Conservation (phyloP, 1,140 invertebrate species). For the Cryptotermes secundus region DNA sequence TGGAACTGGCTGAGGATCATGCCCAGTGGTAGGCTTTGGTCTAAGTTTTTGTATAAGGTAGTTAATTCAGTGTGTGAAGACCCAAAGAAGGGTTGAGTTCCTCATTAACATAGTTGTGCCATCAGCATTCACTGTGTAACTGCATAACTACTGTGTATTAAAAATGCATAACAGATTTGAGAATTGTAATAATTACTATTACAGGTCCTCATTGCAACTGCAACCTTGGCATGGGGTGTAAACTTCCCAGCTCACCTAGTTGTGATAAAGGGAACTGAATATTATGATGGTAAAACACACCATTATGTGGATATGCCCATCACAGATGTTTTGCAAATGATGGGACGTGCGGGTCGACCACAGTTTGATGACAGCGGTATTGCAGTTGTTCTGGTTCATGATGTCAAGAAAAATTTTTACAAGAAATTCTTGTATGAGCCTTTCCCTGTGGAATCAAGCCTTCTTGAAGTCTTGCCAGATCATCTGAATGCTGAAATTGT, state of each 20-base stretch:
- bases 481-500: conserved; percentile 98
- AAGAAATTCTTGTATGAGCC: conserved; percentile 99
- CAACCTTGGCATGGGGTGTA: conserved; percentile 98
- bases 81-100: too few relatives aligned
- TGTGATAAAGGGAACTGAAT: conserved; percentile 87
- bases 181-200: not conserved
- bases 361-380: conserved; percentile 94
- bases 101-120: too few relatives aligned
- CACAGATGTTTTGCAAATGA: conserved; percentile 99
- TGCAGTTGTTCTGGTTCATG: conserved; percentile 96
- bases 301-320: conserved; percentile 99
- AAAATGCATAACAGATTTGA: too few relatives aligned
- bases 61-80: too few relatives aligned
- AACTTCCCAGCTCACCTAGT: conserved; percentile 96
- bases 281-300: conserved; percentile 94
- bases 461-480: conserved; percentile 88
- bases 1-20: too few relatives aligned
- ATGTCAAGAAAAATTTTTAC: conserved; percentile 98
- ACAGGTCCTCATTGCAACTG: conserved; percentile 92
- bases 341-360: conserved; percentile 95
- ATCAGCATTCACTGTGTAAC: too few relatives aligned
- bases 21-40: too few relatives aligned
- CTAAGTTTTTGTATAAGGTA: too few relatives aligned
- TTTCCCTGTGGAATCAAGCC: conserved; percentile 96
- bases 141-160: too few relatives aligned